Evolutionary conservation across 2,113 vertebrate genomes (phyloP).

Genomic region (Gymnocephalus cernua): DNA sequence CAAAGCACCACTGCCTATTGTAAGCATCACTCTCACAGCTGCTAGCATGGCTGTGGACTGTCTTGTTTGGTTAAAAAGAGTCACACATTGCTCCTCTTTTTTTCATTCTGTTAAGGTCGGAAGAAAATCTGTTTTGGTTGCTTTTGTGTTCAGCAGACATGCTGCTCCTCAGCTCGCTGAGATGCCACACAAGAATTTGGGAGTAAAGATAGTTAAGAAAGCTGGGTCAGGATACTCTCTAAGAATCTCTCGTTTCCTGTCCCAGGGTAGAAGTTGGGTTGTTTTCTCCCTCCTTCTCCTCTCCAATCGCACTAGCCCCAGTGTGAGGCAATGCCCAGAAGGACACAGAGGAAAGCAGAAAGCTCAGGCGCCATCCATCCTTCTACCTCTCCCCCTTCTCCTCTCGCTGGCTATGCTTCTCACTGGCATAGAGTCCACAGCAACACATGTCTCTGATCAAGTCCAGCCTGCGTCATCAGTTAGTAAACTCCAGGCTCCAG

Average conservation of each 20-base stretch:
- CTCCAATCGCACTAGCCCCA: constrained; percentile 53
- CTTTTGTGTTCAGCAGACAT: constrained; percentile 21
- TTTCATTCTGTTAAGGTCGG: constrained; percentile 16
- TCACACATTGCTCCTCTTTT: background rate
- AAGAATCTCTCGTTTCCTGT: constrained; percentile 79
- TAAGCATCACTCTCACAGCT: background rate
- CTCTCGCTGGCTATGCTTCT: constrained; percentile 69
- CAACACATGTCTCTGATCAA: constrained; percentile 88
- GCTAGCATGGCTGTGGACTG: background rate
- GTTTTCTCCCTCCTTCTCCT: constrained; percentile 65
- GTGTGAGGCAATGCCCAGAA: constrained; percentile 74
- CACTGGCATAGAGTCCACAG: constrained; percentile 79
- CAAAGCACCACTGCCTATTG: background rate
- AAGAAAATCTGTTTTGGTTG: background rate
- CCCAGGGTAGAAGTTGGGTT: constrained; percentile 57
- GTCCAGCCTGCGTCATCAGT: constrained; percentile 87
- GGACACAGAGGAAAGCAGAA: constrained; percentile 67
- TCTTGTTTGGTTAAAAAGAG: background rate
- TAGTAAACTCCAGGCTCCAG: constrained; percentile 87
- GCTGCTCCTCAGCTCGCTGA: constrained; percentile 27
- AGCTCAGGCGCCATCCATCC: constrained; percentile 77
- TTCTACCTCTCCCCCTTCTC: constrained; percentile 48
- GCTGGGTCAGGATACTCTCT: constrained; percentile 71
- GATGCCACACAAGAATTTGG: constrained; percentile 67
- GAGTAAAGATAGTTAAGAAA: constrained; percentile 60